A percentile compares a stretch with the other conserved stretches of the same genome.
Evolutionary conservation across 1,140 invertebrate genomes (phyloP).

Genomic region (Heterodera schachtii): DNA sequence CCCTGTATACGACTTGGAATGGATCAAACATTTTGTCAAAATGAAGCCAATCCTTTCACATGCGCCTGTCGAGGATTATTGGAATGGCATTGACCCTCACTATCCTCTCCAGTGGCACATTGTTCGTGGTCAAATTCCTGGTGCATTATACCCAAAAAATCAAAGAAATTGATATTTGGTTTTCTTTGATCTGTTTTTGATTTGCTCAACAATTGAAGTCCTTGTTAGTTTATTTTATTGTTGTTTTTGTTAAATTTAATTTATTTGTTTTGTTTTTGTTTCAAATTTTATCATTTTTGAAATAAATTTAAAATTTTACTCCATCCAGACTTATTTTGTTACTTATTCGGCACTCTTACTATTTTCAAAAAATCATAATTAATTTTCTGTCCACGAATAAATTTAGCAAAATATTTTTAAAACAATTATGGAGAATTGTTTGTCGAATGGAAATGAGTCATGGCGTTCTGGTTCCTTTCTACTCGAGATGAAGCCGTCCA

Average conservation of each 20-base stretch:
- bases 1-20: constrained; percentile 8
- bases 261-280: background rate
- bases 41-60: constrained; percentile 20
- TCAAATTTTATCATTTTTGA: too few species aligned
- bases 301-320: too few species aligned
- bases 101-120: constrained; percentile 28
- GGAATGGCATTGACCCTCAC: constrained; percentile 25
- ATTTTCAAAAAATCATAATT: too few species aligned
- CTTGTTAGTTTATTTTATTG: too few species aligned
- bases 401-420: too few species aligned
- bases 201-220: background rate
- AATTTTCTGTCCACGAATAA: too few species aligned
- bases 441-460: background rate
- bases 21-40: constrained; percentile 4
- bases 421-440: background rate
- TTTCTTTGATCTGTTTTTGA: background rate
- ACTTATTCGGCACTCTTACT: too few species aligned
- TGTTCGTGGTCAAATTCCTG: constrained; percentile 23
- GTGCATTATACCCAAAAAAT: constrained; percentile 15
- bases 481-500: constrained; percentile 35
- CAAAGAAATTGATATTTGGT: background rate
- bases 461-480: constrained; percentile 32
- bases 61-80: constrained; percentile 4
- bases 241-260: background rate
- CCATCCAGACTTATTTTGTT: too few species aligned